phyloP scores from a whole-genome alignment of 2,888 invertebrate species.

The Scaeva pyrastri region DNA sequence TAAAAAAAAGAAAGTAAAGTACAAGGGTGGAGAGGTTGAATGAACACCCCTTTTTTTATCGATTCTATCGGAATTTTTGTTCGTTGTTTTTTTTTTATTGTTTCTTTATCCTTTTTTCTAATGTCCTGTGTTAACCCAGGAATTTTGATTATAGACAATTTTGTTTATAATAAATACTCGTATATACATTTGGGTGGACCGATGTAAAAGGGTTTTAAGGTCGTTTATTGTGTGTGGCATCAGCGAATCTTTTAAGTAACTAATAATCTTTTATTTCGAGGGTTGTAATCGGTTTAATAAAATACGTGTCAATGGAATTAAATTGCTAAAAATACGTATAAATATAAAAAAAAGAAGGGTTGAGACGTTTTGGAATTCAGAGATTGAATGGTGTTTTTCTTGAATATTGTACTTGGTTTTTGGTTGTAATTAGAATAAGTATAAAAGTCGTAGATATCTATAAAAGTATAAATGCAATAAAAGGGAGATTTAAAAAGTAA shows the following conservation, averaged over 20 bases:
- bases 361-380: slow-evolving; percentile 44
- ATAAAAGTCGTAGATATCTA: no score
- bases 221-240: slow-evolving; percentile 58
- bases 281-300: slow-evolving; percentile 62
- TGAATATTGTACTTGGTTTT: not conserved
- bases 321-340: not conserved
- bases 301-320: slow-evolving; percentile 67
- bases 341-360: not conserved
- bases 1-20: no score
- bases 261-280: slow-evolving; percentile 68
- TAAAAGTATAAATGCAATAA: no score
- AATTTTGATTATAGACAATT: slow-evolving; percentile 61
- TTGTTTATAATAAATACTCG: no score
- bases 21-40: no score
- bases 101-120: slow-evolving; percentile 37
- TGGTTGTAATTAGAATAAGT: not conserved
- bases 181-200: not conserved
- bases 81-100: slow-evolving; percentile 35
- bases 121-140: slow-evolving; percentile 62
- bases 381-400: not conserved
- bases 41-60: slow-evolving; percentile 65
- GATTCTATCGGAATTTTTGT: slow-evolving; percentile 69
- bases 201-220: slow-evolving; percentile 32
- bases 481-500: no score
- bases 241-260: slow-evolving; percentile 59